Evolutionary conservation across 2,113 vertebrate genomes (phyloP).

Genomic region (Vidua chalybeata): DNA sequence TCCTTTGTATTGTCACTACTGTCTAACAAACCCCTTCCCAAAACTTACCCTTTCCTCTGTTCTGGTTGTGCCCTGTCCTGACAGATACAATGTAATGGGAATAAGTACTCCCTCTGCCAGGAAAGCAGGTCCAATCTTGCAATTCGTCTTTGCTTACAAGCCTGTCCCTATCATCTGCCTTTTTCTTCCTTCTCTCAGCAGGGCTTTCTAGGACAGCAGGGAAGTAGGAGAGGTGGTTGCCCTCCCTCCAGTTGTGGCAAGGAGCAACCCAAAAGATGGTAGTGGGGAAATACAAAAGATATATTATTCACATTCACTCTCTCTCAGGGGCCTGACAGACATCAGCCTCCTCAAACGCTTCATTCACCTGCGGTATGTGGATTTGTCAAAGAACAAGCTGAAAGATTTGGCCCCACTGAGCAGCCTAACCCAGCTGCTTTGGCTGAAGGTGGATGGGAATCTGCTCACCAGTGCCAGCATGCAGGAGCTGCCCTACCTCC

Average conservation of each 20-base stretch:
- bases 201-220: background rate
- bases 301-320: background rate
- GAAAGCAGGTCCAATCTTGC: background rate
- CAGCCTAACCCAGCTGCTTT: slow-evolving; percentile 85
- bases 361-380: slow-evolving; percentile 89
- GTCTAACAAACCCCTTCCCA: background rate
- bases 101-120: background rate
- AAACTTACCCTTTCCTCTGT: background rate
- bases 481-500: slow-evolving; percentile 82
- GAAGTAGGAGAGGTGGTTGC: background rate
- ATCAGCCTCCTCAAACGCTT: slow-evolving; percentile 79
- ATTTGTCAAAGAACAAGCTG: slow-evolving; percentile 87
- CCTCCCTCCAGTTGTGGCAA: background rate
- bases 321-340: slow-evolving; percentile 81
- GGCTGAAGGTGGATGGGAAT: slow-evolving; percentile 89
- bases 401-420: slow-evolving; percentile 83
- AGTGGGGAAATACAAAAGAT: background rate
- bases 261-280: background rate
- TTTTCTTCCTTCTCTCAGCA: background rate
- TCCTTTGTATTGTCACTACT: background rate
- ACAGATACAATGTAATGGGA: background rate
- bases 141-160: background rate
- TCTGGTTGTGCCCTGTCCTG: background rate
- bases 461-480: slow-evolving; percentile 76
- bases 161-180: background rate